Evolutionary conservation across 1,140 invertebrate species (phyloP).

Genomic region (Littorina saxatilis): DNA sequence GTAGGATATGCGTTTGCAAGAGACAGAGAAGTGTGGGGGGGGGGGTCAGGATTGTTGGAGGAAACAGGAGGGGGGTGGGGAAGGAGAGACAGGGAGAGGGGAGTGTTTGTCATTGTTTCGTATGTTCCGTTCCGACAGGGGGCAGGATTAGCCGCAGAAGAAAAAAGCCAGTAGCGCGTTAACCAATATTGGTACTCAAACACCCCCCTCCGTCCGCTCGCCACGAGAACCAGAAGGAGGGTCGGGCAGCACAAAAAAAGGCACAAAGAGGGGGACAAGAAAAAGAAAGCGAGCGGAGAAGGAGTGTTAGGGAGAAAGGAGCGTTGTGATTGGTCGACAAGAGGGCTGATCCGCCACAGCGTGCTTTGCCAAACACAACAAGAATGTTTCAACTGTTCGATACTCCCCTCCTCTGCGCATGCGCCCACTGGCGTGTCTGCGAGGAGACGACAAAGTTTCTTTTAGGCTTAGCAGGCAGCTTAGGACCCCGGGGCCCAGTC

Average conservation of each 20-base stretch:
- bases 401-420: constrained; percentile 32
- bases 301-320: not conserved
- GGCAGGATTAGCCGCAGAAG: constrained; percentile 37
- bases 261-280: not conserved
- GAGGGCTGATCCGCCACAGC: constrained; percentile 17
- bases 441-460: not conserved
- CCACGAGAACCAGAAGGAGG: too few relatives aligned
- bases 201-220: constrained; percentile 13
- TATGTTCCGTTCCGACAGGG: constrained; percentile 41
- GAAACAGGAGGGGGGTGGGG: too few relatives aligned
- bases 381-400: constrained; percentile 43
- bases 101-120: constrained; percentile 42
- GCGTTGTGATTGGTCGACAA: constrained; percentile 33
- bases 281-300: too few relatives aligned
- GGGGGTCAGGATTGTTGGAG: too few relatives aligned
- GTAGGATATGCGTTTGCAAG: too few relatives aligned
- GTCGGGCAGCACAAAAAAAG: too few relatives aligned
- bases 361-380: constrained; percentile 29
- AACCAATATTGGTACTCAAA: constrained; percentile 44
- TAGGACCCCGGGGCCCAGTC: not conserved
- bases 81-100: not conserved
- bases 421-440: not conserved
- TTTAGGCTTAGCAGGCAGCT: constrained; percentile 17
- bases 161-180: constrained; percentile 30
- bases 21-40: too few relatives aligned